Base-by-base conservation (phyloP, 2,113 vertebrate species). In the Dromiciops gliroides region DNA sequence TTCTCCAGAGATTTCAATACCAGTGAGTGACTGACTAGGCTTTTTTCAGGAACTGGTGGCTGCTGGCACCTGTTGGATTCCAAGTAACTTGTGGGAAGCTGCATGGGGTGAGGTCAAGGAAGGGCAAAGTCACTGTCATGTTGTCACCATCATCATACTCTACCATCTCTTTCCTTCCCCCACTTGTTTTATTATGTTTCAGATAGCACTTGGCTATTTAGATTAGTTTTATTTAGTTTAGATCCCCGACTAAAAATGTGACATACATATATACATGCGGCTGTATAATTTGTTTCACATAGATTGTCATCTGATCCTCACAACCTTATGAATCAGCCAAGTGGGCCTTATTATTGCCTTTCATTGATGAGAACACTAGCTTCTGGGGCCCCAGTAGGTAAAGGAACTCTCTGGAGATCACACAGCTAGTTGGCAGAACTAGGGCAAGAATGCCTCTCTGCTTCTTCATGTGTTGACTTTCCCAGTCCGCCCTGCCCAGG, bases 21-120 rank as follows among this genome's bases (percentile, higher is more conserved):
- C 16, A 97, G 97, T 31, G 96, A 95, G 28, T 98, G 97, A 19
- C 95, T 95, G n/a, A 96, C 47, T 23, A 90, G 90, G 0, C 94
- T 22, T 75, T 94, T 22, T 14, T 37, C 56, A 47, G 37, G 48
- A 19, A 0, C 25, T 14, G 89, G 89, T 25, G 24, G 96, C 92
- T 90, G 94, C 96, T 26, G 97, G 98, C 2, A 67, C 91, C 89
- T 95, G 7, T 10, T 51, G 89, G 48, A 50, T 48, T 90, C 89
- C 89, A 48, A 83, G 48, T 48, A 50, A 90, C 89, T 95, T 52
- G 8, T 83, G 97, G 96, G 98, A 98, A 99, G 48, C 98, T 98
- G 60, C 98, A 96, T 23, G 98, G 98, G 53, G 99, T 95, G 99
- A 99, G 48, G 24, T 95, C 53, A 50, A 89, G 47, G n/a, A 10